Base-by-base conservation (phyloP, 2,888 invertebrate species). In the Tetramorium bicarinatum region DNA sequence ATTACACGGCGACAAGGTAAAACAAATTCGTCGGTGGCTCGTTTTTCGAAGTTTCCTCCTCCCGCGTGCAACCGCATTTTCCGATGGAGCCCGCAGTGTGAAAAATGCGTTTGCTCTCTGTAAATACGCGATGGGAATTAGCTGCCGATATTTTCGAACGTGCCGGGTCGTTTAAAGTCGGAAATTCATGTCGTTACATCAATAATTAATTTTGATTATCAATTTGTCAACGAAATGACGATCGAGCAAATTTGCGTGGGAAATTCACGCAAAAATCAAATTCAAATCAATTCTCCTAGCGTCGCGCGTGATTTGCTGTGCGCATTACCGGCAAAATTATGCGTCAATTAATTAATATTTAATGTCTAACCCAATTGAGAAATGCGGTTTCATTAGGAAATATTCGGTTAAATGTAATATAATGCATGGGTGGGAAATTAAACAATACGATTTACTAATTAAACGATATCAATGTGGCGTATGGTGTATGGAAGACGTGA, bases 171-270 rank as follows among this genome's bases (percentile, higher is more conserved):
- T 54, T 67, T 25, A 67, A 38, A 77, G 18, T 66, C 52, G 18
- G 47, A 71, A 59, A 80, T 59, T 80, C 54, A 67, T 6, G 47
- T 13, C 56, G 21, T 47, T 41, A n/a, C 18, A 11, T 15, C 41
- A 34, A 80, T 38, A 61, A 47, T 61, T 80, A 47, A 79, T 59
- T 71, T 71, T 29, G 54, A 77, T 77, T 71, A 80, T 80, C 59
- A 49, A 71, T 71, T 79, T 61, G 25, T 21, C 13, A 9, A 56
- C 47, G 29, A 64, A 71, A 34, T 71, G 59, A 79, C 34, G 15
- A 44, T 29, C 56, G 38, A 15, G 38, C 59, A 59, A 59, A 80
- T 80, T 80, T 59, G 72, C 66, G 47, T n/a, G 8, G 18, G 25
- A 59, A 49, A 56, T 44, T 56, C 25, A 7, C 13, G 25, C 29